A percentile compares a stretch with the other conserved stretches of the same genome.
Evolutionary conservation across 2,888 invertebrate genomes (phyloP).

Genomic region (Eustalomyia histrio): DNA sequence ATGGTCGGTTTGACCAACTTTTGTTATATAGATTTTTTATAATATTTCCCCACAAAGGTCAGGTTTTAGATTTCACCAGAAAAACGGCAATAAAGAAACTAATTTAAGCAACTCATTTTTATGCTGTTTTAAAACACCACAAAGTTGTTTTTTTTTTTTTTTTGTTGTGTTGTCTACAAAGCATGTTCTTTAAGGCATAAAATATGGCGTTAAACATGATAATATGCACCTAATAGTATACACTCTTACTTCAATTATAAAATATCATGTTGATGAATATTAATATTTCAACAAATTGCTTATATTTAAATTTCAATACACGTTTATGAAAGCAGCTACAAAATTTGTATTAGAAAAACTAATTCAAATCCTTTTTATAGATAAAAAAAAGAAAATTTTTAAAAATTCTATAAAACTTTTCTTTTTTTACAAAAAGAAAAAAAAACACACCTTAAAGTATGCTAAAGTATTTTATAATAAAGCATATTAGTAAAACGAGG

Average conservation of each 20-base stretch:
- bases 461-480: slow-evolving; percentile 1
- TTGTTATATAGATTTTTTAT: no score
- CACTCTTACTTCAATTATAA: background rate
- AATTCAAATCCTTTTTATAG: slow-evolving; percentile 32
- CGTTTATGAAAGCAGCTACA: slow-evolving; percentile 24
- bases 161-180: no score
- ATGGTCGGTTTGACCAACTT: no score
- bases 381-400: background rate
- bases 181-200: background rate
- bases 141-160: background rate
- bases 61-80: background rate
- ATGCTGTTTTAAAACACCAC: slow-evolving; percentile 1
- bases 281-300: slow-evolving; percentile 4
- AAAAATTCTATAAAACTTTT: background rate
- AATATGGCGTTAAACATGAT: slow-evolving; percentile 7
- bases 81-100: no score
- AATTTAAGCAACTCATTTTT: background rate
- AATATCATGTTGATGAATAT: slow-evolving; percentile 3
- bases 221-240: background rate
- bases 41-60: background rate
- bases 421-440: background rate
- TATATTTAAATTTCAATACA: slow-evolving; percentile 32
- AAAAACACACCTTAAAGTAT: background rate
- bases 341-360: slow-evolving; percentile 9
- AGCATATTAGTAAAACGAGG: slow-evolving; percentile 1